Evolutionary conservation across 2,113 vertebrate species (phyloP).

Genomic region (Neolamprologus devosi): DNA sequence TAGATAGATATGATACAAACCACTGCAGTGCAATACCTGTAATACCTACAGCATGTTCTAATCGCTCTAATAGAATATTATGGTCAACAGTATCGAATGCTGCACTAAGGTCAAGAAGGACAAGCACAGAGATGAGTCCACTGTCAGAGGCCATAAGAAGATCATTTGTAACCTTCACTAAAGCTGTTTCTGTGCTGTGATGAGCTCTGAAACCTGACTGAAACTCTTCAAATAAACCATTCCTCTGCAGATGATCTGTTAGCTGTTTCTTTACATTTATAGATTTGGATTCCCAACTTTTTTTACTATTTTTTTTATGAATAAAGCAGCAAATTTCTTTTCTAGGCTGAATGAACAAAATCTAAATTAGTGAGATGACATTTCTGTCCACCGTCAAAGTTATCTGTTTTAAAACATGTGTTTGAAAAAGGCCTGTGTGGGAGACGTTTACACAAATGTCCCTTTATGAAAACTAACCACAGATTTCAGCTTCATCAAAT

Average conservation of each 20-base stretch:
- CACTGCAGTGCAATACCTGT: fast-evolving
- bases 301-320: neutral
- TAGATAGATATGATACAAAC: neutral
- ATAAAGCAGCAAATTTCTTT: neutral
- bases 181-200: neutral
- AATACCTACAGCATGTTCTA: neutral
- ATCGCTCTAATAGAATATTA: neutral
- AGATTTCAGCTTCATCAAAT: neutral
- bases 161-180: neutral
- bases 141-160: neutral
- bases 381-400: neutral
- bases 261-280: neutral
- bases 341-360: neutral
- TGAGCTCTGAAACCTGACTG: no score
- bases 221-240: no score
- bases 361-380: fast-evolving
- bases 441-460: neutral
- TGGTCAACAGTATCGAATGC: fast-evolving
- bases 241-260: no score
- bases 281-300: neutral
- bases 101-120: fast-evolving
- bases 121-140: neutral
- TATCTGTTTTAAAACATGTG: neutral
- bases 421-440: neutral
- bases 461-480: neutral